These are phyloP conservation scores for Sebastes vulpes DNA, from an alignment of 2,797 vertebrate species.

Conservation along the genomic window DNA sequence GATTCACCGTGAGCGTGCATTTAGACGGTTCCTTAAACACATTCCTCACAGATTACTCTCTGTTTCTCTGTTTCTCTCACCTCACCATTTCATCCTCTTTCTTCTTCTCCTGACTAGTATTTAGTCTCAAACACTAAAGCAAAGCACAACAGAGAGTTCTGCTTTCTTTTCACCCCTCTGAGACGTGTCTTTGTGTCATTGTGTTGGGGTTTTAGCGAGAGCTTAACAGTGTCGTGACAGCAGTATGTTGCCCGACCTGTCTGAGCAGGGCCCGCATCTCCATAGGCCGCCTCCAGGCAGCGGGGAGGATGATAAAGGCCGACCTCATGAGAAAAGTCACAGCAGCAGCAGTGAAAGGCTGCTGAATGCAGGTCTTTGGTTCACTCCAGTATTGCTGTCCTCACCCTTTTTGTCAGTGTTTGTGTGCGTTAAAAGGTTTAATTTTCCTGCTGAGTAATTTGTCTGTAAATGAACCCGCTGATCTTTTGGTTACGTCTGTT, in stretches of 20 bases:
- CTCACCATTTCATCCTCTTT: neutral
- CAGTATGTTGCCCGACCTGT: slow-evolving; percentile 79
- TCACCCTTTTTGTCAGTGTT: no score
- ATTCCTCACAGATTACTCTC: neutral
- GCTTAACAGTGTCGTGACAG: slow-evolving; percentile 60
- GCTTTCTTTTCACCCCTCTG: neutral
- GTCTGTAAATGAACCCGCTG: neutral
- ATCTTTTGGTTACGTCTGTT: neutral
- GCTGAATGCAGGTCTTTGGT: neutral
- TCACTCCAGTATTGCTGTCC: neutral
- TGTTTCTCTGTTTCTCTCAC: neutral
- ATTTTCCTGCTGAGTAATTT: neutral
- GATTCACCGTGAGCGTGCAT: neutral
- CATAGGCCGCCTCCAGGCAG: slow-evolving; percentile 34
- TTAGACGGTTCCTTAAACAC: neutral
- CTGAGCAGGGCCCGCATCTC: slow-evolving; percentile 71
- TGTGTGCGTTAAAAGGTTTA: neutral
- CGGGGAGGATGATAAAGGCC: slow-evolving; percentile 8
- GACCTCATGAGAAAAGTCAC: slow-evolving; percentile 55
- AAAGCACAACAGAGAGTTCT: neutral
- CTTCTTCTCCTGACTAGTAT: neutral
- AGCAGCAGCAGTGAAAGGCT: neutral
- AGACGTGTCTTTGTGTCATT: slow-evolving; percentile 38
- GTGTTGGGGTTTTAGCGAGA: slow-evolving; percentile 38
- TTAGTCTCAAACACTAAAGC: neutral